Percentiles rank a stretch among this genome's conserved stretches.
These are phyloP conservation scores for Alentia gelatinosa DNA, from an alignment of 2,888 invertebrate genomes.

Conservation along the genomic window DNA sequence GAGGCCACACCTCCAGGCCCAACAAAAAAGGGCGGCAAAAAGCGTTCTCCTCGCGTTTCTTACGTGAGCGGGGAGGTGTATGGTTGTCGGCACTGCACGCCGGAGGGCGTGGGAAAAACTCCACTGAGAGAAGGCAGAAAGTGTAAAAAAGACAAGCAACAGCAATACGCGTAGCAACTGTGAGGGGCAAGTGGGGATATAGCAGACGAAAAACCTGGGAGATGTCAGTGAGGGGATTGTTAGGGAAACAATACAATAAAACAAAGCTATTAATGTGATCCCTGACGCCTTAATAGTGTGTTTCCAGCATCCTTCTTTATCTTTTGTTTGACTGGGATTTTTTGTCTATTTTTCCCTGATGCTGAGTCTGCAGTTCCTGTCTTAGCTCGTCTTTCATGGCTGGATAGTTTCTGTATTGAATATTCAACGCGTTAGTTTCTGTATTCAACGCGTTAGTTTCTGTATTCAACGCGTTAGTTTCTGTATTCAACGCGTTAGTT, in stretches of 20 bases:
- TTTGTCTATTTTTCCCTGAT: too few species aligned
- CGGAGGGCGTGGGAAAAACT: neutral
- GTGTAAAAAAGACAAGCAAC: neutral
- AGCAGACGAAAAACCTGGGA: neutral
- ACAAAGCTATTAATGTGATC: conserved; percentile 17
- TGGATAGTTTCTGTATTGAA: neutral
- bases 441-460: too few species aligned
- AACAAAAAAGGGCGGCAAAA: neutral
- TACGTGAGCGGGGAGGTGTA: neutral
- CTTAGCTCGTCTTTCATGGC: neutral
- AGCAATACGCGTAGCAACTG: neutral
- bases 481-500: too few species aligned
- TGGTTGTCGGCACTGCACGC: neutral
- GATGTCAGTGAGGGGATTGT: neutral
- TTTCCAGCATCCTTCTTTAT: too few species aligned
- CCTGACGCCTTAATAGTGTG: neutral
- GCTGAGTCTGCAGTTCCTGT: neutral
- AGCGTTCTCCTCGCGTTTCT: neutral
- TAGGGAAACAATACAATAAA: conserved; percentile 2
- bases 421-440: too few species aligned
- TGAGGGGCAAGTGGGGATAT: neutral
- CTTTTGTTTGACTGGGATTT: neutral
- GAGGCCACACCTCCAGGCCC: conserved; percentile 30
- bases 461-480: too few species aligned
- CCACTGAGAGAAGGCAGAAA: neutral